phyloP scores from a whole-genome alignment of 2,888 invertebrate genomes.

The Luperina testacea region DNA sequence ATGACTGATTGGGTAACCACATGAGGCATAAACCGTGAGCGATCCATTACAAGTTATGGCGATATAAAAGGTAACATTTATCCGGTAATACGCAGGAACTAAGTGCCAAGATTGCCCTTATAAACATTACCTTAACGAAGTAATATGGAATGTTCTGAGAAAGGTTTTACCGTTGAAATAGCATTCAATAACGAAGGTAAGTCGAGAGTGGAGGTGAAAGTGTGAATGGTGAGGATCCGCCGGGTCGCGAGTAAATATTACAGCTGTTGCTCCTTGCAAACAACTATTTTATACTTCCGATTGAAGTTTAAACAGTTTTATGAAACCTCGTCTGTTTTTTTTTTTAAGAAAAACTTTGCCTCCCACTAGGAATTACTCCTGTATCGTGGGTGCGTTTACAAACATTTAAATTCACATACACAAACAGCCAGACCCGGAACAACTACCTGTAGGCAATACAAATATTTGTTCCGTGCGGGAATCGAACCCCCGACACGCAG shows the following conservation, averaged over 20 bases:
- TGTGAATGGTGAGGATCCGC: slow-evolving; percentile 48
- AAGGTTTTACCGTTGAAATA: slow-evolving; percentile 60
- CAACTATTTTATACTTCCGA: slow-evolving; percentile 26
- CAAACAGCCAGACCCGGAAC: too few species aligned
- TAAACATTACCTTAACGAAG: slow-evolving; percentile 38
- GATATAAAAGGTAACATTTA: slow-evolving; percentile 50
- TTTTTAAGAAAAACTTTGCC: too few species aligned
- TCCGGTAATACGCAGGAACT: slow-evolving; percentile 40
- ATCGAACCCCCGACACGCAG: too few species aligned
- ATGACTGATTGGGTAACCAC: slow-evolving; percentile 35
- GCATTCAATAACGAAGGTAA: slow-evolving; percentile 61
- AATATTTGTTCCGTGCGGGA: too few species aligned
- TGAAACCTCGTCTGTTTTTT: neutral
- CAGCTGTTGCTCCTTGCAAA: slow-evolving; percentile 34
- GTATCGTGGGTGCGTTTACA: too few species aligned
- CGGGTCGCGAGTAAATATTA: slow-evolving; percentile 47
- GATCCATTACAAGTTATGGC: slow-evolving; percentile 47
- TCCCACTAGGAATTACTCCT: too few species aligned
- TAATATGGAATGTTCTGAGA: slow-evolving; percentile 44
- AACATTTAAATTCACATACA: too few species aligned
- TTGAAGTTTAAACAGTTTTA: slow-evolving; percentile 15
- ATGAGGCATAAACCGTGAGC: slow-evolving; percentile 34
- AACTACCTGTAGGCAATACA: too few species aligned
- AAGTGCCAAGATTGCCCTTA: slow-evolving; percentile 53
- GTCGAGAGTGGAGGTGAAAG: slow-evolving; percentile 60